phyloP scores from a whole-genome alignment of 2,888 invertebrate genomes.

The Synanthedon myopaeformis region DNA sequence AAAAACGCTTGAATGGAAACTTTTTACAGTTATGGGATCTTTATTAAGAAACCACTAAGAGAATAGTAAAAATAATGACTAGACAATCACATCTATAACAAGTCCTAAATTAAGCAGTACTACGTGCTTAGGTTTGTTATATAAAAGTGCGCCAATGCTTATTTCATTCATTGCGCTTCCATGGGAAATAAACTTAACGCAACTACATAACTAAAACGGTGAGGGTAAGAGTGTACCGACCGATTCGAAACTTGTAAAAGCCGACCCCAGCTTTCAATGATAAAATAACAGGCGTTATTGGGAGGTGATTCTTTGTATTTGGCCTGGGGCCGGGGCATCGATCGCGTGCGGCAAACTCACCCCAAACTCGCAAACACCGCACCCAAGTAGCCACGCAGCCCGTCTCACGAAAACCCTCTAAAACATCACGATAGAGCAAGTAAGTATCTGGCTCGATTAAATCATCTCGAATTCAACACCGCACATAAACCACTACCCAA shows the following conservation, averaged over 20 bases:
- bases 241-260: not conserved
- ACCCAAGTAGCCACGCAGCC: constrained; percentile 33
- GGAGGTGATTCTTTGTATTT: constrained; percentile 42
- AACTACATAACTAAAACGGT: too few species aligned
- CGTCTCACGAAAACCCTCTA: constrained; percentile 32
- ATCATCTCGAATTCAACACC: not conserved
- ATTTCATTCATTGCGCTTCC: too few species aligned
- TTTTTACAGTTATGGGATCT: too few species aligned
- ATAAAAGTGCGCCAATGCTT: too few species aligned
- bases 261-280: constrained; percentile 12
- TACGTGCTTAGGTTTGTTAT: too few species aligned
- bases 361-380: constrained; percentile 47
- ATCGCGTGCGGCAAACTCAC: constrained; percentile 62
- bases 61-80: too few species aligned
- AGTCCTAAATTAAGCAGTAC: too few species aligned
- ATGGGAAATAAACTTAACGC: too few species aligned
- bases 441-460: constrained; percentile 20
- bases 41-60: too few species aligned
- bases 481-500: not conserved
- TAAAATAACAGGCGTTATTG: constrained; percentile 32
- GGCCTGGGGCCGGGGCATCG: constrained; percentile 51
- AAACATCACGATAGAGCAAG: constrained; percentile 17
- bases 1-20: too few species aligned
- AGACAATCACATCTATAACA: too few species aligned
- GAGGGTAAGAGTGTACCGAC: too few species aligned